phyloP scores from a whole-genome alignment of 2,888 invertebrate species.

The Elysia crispata region DNA sequence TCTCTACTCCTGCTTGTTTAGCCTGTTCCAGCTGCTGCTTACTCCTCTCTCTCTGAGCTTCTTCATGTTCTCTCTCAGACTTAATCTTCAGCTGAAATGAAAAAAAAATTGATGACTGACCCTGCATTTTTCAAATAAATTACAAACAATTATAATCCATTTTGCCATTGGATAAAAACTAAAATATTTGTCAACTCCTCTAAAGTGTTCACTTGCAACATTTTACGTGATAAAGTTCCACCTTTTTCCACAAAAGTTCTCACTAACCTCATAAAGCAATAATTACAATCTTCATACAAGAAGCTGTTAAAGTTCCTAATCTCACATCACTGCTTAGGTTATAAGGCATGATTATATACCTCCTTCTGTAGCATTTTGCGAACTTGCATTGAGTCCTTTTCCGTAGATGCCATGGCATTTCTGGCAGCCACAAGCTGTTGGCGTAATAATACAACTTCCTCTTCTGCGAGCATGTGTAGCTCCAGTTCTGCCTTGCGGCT shows the following conservation, averaged over 20 bases:
- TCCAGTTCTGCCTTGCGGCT: conserved; percentile 69
- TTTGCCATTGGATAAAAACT: too few relatives aligned
- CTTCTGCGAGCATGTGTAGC: conserved; percentile 70
- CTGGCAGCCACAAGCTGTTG: conserved; percentile 73
- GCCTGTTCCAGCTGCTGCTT: conserved; percentile 75
- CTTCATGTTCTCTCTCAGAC: conserved; percentile 73
- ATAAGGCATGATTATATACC: conserved; percentile 61
- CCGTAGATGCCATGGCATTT: conserved; percentile 68
- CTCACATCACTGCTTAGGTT: too few relatives aligned
- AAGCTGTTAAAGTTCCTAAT: too few relatives aligned
- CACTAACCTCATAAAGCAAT: background rate
- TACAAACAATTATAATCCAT: too few relatives aligned
- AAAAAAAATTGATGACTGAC: too few relatives aligned
- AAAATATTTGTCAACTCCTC: too few relatives aligned
- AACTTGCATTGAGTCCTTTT: conserved; percentile 72
- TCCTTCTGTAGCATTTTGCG: conserved; percentile 73
- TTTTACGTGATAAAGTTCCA: too few relatives aligned
- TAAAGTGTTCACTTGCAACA: too few relatives aligned
- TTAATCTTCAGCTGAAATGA: conserved; percentile 70
- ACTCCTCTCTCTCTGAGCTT: conserved; percentile 74
- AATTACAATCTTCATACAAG: background rate
- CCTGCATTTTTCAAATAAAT: too few relatives aligned
- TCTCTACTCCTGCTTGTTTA: conserved; percentile 74
- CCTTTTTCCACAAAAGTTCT: too few relatives aligned
- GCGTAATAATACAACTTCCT: conserved; percentile 69